Percentiles rank a stretch among this genome's conserved stretches.
These are phyloP conservation scores for Saccostrea cuccullata DNA, from an alignment of 1,140 invertebrate species.

Conservation along the genomic window DNA sequence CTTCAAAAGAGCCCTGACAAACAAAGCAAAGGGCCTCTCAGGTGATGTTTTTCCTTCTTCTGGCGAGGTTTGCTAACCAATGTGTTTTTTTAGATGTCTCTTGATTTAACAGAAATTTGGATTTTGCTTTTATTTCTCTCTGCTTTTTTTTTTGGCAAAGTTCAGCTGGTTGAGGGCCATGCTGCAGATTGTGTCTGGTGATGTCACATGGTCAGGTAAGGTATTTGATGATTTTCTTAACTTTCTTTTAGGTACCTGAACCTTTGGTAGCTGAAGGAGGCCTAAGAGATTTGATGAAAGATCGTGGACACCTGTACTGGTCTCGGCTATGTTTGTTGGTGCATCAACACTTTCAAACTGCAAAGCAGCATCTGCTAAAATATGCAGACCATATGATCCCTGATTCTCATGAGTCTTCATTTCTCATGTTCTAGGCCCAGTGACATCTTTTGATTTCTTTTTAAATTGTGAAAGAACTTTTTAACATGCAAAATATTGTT, in stretches of 20 bases:
- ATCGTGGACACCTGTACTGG: background rate
- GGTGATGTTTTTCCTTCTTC: background rate
- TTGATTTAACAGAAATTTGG: background rate
- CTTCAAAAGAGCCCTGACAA: constrained; percentile 2
- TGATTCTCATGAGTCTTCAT: background rate
- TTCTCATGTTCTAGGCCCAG: too few relatives aligned
- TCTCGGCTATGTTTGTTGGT: background rate
- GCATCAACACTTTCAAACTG: background rate
- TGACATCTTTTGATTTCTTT: background rate
- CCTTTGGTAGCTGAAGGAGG: background rate
- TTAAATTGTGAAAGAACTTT: too few relatives aligned
- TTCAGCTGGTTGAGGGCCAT: background rate
- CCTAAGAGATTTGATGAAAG: background rate
- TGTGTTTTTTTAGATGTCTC: background rate
- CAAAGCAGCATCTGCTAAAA: background rate
- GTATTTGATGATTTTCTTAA: background rate
- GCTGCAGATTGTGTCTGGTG: background rate
- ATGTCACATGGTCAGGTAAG: background rate
- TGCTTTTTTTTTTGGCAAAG: background rate
- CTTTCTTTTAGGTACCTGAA: background rate
- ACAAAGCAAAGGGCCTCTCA: background rate
- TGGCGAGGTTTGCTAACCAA: background rate
- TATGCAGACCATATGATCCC: background rate
- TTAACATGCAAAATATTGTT: too few relatives aligned
- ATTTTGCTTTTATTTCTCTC: background rate